Percentiles rank a stretch among this genome's conserved stretches.
Evolutionary conservation across 2,888 invertebrate genomes (phyloP).

Genomic region (Hypsopygia costalis): DNA sequence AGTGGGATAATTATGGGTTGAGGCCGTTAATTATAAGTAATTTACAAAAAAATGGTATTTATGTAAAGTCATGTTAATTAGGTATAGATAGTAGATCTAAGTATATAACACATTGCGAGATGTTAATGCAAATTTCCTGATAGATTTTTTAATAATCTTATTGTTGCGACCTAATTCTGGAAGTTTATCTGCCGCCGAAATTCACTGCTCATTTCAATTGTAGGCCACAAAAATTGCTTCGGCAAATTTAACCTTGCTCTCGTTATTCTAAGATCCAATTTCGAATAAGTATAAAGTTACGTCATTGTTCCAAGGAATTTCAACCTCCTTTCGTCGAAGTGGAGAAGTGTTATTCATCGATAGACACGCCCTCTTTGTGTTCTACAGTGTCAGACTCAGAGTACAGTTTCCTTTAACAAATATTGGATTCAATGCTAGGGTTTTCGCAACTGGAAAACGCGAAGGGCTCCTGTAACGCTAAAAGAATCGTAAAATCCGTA

Average conservation of each 20-base stretch:
- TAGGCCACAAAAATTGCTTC: constrained; percentile 29
- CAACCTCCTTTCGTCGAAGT: constrained; percentile 23
- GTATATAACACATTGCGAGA: too few relatives aligned
- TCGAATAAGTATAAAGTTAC: constrained; percentile 21
- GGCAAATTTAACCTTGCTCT: constrained; percentile 25
- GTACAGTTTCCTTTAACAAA: constrained; percentile 10
- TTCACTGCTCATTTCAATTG: constrained; percentile 44
- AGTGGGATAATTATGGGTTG: too few relatives aligned
- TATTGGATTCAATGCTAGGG: constrained; percentile 10
- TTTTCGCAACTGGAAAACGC: constrained; percentile 9
- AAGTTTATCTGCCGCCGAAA: constrained; percentile 40
- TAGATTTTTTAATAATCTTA: constrained; percentile 34
- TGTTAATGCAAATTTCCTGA: too few relatives aligned
- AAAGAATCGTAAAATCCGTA: constrained; percentile 21
- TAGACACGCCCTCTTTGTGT: constrained; percentile 25
- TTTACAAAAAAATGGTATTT: too few relatives aligned
- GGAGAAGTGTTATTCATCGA: constrained; percentile 6
- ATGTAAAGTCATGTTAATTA: too few relatives aligned
- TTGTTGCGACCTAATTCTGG: constrained; percentile 50
- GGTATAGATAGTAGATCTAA: too few relatives aligned
- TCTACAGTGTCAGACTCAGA: constrained; percentile 24
- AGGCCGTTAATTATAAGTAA: too few relatives aligned
- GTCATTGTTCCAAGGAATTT: constrained; percentile 34
- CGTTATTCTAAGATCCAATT: constrained; percentile 24
- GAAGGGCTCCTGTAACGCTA: constrained; percentile 2